A percentile compares a stretch with the other conserved stretches of the same genome.
phyloP scores from a whole-genome alignment of 2,888 invertebrate genomes.

The Teleiodes luculella region DNA sequence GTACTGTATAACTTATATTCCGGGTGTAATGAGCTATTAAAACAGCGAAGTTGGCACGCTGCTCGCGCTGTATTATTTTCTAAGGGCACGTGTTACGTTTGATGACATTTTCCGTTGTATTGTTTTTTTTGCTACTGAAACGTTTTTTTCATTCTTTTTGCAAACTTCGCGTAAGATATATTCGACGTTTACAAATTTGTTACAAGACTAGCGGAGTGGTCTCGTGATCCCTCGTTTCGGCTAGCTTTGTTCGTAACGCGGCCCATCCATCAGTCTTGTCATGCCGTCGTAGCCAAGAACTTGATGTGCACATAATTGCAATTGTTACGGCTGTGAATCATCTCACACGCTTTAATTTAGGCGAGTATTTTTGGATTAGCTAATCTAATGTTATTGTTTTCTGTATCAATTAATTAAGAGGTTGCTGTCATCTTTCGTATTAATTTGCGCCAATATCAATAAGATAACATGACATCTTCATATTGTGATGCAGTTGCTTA shows the following conservation, averaged over 20 bases:
- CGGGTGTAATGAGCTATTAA: slow-evolving; percentile 57
- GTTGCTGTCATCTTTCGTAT: background rate
- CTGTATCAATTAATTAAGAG: slow-evolving; percentile 8
- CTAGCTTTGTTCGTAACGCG: background rate
- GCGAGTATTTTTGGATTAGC: background rate
- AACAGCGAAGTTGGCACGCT: slow-evolving; percentile 53
- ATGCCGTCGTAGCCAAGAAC: slow-evolving; percentile 17
- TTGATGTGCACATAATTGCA: slow-evolving; percentile 15
- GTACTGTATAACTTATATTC: slow-evolving; percentile 48
- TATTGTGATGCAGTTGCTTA: slow-evolving; percentile 26
- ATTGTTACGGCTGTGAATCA: slow-evolving; percentile 10
- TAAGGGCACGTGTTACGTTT: slow-evolving; percentile 50
- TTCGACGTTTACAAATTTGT: slow-evolving; percentile 15
- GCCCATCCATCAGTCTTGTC: slow-evolving; percentile 13
- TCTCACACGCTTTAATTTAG: slow-evolving; percentile 7
- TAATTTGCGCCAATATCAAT: slow-evolving; percentile 13
- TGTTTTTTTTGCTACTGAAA: slow-evolving; percentile 20
- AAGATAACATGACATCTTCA: background rate
- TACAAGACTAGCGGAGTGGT: slow-evolving; percentile 9
- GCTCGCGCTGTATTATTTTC: slow-evolving; percentile 40
- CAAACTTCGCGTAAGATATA: slow-evolving; percentile 1
- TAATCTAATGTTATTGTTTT: slow-evolving; percentile 7
- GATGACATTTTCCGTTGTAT: slow-evolving; percentile 24
- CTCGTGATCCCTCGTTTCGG: slow-evolving; percentile 6
- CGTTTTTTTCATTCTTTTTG: slow-evolving; percentile 14